Percentiles rank a stretch among this genome's conserved stretches.
phyloP scores from a whole-genome alignment of 2,113 vertebrate genomes.

The Gymnobelideus leadbeateri region DNA sequence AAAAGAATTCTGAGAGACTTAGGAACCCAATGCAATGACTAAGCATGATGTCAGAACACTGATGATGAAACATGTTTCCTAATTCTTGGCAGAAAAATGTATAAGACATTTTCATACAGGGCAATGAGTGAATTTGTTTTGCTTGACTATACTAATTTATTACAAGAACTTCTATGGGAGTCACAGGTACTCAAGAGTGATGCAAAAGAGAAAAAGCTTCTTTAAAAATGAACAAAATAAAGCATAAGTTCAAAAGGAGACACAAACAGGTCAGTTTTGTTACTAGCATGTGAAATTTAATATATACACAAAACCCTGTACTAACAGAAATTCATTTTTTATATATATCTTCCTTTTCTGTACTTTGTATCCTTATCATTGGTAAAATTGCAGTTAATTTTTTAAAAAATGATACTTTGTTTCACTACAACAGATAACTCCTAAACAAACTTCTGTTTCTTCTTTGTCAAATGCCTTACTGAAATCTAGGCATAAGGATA shows the following conservation, averaged over 20 bases:
- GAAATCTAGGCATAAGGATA: not conserved
- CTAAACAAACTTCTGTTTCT: not conserved
- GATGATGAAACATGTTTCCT: not conserved
- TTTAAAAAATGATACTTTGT: not conserved
- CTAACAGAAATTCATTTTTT: no score
- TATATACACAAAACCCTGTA: not conserved
- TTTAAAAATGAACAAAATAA: no score
- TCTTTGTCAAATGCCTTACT: not conserved
- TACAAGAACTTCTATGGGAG: not conserved
- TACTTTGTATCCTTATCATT: not conserved
- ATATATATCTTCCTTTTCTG: no score
- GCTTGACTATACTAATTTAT: not conserved
- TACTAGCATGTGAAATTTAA: no score
- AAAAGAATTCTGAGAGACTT: not conserved
- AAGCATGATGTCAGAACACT: not conserved
- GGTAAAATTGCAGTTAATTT: not conserved
- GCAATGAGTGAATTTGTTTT: not conserved
- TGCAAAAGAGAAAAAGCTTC: not conserved
- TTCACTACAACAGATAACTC: not conserved
- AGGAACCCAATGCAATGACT: not conserved
- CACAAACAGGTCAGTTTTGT: no score
- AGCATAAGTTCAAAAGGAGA: no score
- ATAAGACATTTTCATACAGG: not conserved
- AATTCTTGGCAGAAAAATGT: not conserved
- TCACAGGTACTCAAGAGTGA: not conserved